These are phyloP conservation scores for Anas platyrhynchos DNA, from an alignment of 2,113 vertebrate genomes.

Conservation along the genomic window DNA sequence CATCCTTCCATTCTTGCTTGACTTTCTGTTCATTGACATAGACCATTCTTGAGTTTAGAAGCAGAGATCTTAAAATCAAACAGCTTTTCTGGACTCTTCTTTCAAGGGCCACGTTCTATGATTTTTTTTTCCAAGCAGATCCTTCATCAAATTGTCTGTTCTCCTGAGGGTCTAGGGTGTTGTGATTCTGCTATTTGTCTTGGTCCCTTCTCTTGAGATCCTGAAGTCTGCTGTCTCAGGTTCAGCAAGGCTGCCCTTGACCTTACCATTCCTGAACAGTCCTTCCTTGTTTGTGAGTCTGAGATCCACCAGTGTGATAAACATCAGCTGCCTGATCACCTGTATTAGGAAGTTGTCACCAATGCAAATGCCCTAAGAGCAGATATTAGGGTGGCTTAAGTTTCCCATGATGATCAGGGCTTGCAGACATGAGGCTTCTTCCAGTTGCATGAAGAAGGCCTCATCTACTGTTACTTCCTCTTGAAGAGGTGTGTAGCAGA, in stretches of 20 bases:
- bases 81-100: neutral
- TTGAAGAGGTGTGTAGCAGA: neutral
- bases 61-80: neutral
- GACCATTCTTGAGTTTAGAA: neutral
- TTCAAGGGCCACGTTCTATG: neutral
- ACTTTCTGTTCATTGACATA: neutral
- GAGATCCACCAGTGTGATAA: neutral
- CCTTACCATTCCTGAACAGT: neutral
- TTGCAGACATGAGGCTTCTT: neutral
- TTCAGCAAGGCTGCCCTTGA: neutral
- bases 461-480: neutral
- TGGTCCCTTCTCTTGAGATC: neutral
- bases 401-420: neutral
- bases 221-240: neutral
- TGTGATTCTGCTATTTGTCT: neutral
- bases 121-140: neutral
- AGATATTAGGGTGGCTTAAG: neutral
- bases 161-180: neutral
- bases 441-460: neutral
- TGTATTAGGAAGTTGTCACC: neutral
- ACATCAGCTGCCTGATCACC: neutral
- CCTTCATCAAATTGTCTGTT: neutral
- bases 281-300: neutral
- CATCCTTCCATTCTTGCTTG: neutral
- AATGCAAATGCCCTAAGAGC: neutral